Conservation (phyloP, 2,113 vertebrate genomes). For the Patagioenas fasciata region DNA sequence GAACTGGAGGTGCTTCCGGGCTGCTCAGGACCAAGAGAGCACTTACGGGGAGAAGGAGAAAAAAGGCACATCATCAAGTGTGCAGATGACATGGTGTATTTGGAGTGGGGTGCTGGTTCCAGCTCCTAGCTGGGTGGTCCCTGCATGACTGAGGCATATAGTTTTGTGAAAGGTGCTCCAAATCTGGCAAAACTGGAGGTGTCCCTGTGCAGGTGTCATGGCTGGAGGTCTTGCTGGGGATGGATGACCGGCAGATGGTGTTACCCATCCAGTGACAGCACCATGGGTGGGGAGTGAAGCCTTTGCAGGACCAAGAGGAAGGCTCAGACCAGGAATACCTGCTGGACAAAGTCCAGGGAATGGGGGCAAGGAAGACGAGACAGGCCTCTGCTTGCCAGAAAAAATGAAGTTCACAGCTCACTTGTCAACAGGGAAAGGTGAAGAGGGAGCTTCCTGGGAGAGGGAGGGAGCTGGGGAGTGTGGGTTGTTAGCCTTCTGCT, state of each 20-base stretch:
- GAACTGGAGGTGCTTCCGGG: neutral
- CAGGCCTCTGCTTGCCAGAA: neutral
- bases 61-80: neutral
- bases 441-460: slow-evolving; percentile 49
- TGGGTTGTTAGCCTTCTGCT: slow-evolving; percentile 71
- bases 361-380: neutral
- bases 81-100: neutral
- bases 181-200: neutral
- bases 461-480: neutral
- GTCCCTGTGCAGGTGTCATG: neutral
- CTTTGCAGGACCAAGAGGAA: neutral
- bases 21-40: neutral
- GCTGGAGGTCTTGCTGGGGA: neutral
- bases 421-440: slow-evolving; percentile 35
- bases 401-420: slow-evolving; percentile 58
- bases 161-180: neutral
- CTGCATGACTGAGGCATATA: fast-evolving
- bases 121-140: neutral
- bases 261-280: too few species aligned
- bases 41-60: neutral
- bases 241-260: too few species aligned
- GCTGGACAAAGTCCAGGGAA: neutral
- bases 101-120: neutral
- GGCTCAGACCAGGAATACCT: neutral
- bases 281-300: neutral